Percentiles rank a stretch among this genome's conserved stretches.
Evolutionary conservation across 2,888 invertebrate species (phyloP).

Genomic region (Glaucopsyche alexis): DNA sequence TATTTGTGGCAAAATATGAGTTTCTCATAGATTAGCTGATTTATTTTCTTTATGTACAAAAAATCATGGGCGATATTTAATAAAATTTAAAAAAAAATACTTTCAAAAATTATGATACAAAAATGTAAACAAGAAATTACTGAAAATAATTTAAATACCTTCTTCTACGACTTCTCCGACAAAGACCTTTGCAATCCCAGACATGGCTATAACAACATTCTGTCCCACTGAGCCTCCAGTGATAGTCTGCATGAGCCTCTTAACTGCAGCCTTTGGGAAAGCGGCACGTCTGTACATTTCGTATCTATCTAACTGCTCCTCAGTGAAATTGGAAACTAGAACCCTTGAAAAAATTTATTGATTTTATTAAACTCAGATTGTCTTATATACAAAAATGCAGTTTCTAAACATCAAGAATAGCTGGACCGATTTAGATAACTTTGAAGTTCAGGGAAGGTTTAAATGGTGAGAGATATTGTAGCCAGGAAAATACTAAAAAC

Average conservation of each 20-base stretch:
- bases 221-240: constrained; percentile 98
- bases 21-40: no score
- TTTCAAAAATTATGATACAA: background rate
- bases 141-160: constrained; percentile 78
- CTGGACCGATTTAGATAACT: no score
- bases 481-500: no score
- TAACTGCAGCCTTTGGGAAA: constrained; percentile 98
- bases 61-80: background rate
- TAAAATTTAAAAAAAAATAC: background rate
- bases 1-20: no score
- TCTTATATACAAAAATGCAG: no score
- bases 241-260: constrained; percentile 98
- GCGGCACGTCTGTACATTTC: constrained; percentile 99
- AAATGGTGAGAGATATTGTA: no score
- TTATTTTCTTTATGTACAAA: background rate
- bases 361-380: constrained; percentile 26
- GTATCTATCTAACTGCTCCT: constrained; percentile 98
- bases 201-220: constrained; percentile 99
- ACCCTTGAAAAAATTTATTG: constrained; percentile 80
- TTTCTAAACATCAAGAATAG: no score
- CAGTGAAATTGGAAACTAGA: constrained; percentile 98
- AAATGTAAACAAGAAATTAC: constrained; percentile 14
- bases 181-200: constrained; percentile 99
- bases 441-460: no score
- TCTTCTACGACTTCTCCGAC: constrained; percentile 99